Evolutionary conservation across 2,888 invertebrate genomes (phyloP).

Genomic region (Amaurobius ferox): DNA sequence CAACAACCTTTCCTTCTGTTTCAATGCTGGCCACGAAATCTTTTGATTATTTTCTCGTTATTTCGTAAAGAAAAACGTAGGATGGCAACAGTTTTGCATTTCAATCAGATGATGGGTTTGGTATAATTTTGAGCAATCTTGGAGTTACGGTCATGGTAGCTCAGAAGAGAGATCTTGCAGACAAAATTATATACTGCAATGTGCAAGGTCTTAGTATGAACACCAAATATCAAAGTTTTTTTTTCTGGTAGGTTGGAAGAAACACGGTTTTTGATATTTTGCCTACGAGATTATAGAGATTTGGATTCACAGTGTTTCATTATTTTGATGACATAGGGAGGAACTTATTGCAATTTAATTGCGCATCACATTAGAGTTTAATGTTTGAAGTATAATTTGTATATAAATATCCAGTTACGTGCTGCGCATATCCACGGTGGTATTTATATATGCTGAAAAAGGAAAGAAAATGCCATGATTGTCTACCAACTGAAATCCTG

Average conservation of each 20-base stretch:
- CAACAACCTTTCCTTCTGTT: conserved; percentile 59
- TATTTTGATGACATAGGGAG: background rate
- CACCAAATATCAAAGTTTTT: background rate
- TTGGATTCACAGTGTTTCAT: background rate
- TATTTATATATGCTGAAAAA: background rate
- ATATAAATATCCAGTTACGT: background rate
- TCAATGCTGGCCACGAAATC: conserved; percentile 51
- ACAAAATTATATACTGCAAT: background rate
- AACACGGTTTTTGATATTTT: background rate
- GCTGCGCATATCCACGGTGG: too few relatives aligned
- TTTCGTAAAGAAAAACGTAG: conserved; percentile 15
- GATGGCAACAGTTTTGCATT: conserved; percentile 61
- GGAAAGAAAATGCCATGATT: background rate
- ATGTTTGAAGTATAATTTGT: background rate
- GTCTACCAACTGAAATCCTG: too few relatives aligned
- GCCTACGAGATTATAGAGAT: background rate
- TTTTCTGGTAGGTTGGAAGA: background rate
- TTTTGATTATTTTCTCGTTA: conserved; percentile 36
- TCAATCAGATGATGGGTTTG: conserved; percentile 29
- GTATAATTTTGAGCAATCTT: conserved; percentile 13
- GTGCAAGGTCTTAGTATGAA: background rate
- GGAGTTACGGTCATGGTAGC: background rate
- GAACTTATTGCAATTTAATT: background rate
- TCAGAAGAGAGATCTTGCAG: background rate
- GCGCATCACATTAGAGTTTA: background rate